Base-by-base conservation (phyloP, 1,140 invertebrate species). In the Drosophila sulfurigaster region DNA sequence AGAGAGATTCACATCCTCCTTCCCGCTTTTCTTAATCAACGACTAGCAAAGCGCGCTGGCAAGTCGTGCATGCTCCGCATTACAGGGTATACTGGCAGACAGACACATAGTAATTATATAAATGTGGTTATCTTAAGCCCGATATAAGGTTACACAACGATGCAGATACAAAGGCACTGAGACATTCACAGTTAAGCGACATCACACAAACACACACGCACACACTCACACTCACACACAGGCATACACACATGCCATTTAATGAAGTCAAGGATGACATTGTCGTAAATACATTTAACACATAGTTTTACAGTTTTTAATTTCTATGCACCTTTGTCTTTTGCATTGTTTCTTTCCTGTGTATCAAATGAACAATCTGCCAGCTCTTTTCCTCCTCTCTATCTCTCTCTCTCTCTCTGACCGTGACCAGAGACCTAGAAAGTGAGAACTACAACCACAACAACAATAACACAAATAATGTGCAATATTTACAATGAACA, bases 181-280 rank as follows among this genome's bases (percentile, higher is more conserved):
- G 8, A 20, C 64, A 38, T 51, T 51, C 20, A 45, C 51, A 66
- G 38, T 30, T 66, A 51, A 51, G 56, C 45, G 13, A 45, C 30
- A 15, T 30, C 38, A 65, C 38, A 52, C 51, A 67, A 62, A 51
- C 67, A 67, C 45, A 68, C 35, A 57, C 63, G 35, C 41, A 63
- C 16, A 60, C n/a, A 20, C n/a, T n/a, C 7, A 7, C 30, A 32
- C 5, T 10, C 6, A 59, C 60, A 62, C 3, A 20, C 20, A n/a
- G n/a, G 20, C 7, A 32, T 7, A 32, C 32, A 38, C 7, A 59
- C 60, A 62, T 43, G 73, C 49, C 54, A 62, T 82, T 71, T 81
- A 89, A 89, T 79, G 86, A 89, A 89, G 85, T 89, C 85, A 89
- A 89, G 85, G 85, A 89, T 86, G 82, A 74, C 78, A 89, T 85